These are phyloP conservation scores for Xestia c-nigrum DNA, from an alignment of 2,888 invertebrate species.

Conservation along the genomic window DNA sequence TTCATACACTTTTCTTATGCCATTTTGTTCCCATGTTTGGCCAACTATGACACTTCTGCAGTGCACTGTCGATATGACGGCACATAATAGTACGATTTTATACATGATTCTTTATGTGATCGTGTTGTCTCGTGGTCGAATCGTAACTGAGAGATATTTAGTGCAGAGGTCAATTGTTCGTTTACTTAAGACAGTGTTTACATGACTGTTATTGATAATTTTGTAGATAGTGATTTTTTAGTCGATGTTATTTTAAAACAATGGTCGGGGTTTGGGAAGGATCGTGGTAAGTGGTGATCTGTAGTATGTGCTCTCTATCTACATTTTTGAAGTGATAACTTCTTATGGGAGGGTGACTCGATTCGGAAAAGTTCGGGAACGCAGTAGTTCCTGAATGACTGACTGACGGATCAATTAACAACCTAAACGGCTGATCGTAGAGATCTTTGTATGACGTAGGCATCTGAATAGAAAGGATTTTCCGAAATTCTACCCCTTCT, in stretches of 20 bases:
- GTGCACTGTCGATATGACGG: constrained; percentile 67
- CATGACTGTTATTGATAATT: constrained; percentile 35
- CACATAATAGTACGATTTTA: constrained; percentile 64
- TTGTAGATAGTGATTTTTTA: not conserved
- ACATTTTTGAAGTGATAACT: too few species aligned
- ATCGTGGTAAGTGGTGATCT: not conserved
- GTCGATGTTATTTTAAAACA: not conserved
- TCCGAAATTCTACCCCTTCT: too few species aligned
- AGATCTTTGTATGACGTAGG: too few species aligned
- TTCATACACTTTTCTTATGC: constrained; percentile 78
- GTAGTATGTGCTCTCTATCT: not conserved
- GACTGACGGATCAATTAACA: too few species aligned
- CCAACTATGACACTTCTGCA: constrained; percentile 81
- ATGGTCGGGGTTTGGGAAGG: not conserved
- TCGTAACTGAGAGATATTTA: constrained; percentile 45
- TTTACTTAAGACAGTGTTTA: constrained; percentile 46
- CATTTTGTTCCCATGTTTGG: constrained; percentile 76
- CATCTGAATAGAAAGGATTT: too few species aligned
- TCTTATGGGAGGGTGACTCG: too few species aligned
- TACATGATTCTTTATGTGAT: constrained; percentile 41
- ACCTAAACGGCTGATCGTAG: too few species aligned
- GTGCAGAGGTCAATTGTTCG: constrained; percentile 54
- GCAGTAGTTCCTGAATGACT: too few species aligned
- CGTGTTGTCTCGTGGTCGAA: constrained; percentile 56
- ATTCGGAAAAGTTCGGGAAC: too few species aligned